Evolutionary conservation across 2,113 vertebrate genomes (phyloP), one percentile per base, ranked within the genome.

Genomic region (Rhadina sibilatrix): DNA sequence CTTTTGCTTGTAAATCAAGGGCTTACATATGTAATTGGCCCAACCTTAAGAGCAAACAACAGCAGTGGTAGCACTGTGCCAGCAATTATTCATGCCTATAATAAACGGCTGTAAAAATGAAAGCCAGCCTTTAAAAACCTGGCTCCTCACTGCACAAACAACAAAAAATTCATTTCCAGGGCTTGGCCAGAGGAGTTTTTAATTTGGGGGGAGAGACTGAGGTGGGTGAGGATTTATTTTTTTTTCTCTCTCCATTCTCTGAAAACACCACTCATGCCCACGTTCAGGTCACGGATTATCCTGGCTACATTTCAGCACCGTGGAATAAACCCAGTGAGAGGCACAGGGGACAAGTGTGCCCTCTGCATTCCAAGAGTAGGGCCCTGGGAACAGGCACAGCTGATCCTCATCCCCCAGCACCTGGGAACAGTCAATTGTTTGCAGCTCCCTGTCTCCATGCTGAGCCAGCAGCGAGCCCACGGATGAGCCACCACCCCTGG

Each of bases 21-120:
- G 60, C 80, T 96, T 95, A 96, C 95, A 95, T 15, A 57, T 96
- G 96, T 96, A 94, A 94, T 96, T 96, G 96, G 91, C 91, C 95
- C 74, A 84, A 83, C 85, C 24, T 6, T 83, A 93, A 90, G 95
- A 93, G 95, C 95, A 96, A 94, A 96, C 95, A 95, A 92, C 95
- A 96, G 96, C 88, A 89, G 86, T 50, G 83, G 89, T 38, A 92
- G 44, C 68, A 30, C 68, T 2, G 33, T 93, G 95, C 96, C 95
- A 96, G 95, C 94, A 95, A 94, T 96, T 96, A 95, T 95, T 96
- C 94, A 96, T 92, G 96, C 91, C 94, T 92, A 18, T 90, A 96
- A 96, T 93, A 86, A 95, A 94, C 0, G 70, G 64, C 95, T 91
- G 86, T 54, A 70, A 83, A 95, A 89, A 4, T 66, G 88, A 94